A percentile compares a stretch with the other conserved stretches of the same genome.
Evolutionary conservation across 2,888 invertebrate species (phyloP).

Genomic region (Trileptium ribeirensis): DNA sequence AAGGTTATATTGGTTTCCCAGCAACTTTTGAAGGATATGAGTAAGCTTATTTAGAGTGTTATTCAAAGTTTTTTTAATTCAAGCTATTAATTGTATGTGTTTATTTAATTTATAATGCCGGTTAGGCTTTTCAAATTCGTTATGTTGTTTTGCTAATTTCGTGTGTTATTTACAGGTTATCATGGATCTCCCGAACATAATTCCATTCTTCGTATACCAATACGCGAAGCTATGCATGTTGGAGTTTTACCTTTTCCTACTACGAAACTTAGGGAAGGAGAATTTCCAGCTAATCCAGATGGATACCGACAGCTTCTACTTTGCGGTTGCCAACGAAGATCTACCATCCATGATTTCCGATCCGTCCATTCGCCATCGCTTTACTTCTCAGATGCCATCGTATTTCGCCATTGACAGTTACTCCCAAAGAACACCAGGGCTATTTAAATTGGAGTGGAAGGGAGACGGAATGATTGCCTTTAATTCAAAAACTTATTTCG

Average conservation of each 20-base stretch:
- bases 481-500: background rate
- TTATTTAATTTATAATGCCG: too few species aligned
- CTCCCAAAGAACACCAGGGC: background rate
- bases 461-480: constrained; percentile 2
- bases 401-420: background rate
- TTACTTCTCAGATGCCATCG: background rate
- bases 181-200: background rate
- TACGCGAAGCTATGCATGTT: background rate
- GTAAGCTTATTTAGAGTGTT: too few species aligned
- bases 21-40: too few species aligned
- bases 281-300: background rate
- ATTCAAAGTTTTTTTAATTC: too few species aligned
- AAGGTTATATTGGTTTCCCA: too few species aligned
- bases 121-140: too few species aligned
- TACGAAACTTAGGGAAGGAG: background rate
- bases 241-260: background rate
- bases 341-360: background rate
- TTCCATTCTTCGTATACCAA: background rate
- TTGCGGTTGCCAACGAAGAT: background rate
- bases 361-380: background rate
- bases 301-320: background rate
- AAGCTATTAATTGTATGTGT: too few species aligned
- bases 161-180: too few species aligned
- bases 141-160: too few species aligned
- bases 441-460: constrained; percentile 3